Evolutionary conservation across 2,113 vertebrate genomes (phyloP), one percentile per base, ranked within the genome.

Genomic region (Ceuthmochares aereus): DNA sequence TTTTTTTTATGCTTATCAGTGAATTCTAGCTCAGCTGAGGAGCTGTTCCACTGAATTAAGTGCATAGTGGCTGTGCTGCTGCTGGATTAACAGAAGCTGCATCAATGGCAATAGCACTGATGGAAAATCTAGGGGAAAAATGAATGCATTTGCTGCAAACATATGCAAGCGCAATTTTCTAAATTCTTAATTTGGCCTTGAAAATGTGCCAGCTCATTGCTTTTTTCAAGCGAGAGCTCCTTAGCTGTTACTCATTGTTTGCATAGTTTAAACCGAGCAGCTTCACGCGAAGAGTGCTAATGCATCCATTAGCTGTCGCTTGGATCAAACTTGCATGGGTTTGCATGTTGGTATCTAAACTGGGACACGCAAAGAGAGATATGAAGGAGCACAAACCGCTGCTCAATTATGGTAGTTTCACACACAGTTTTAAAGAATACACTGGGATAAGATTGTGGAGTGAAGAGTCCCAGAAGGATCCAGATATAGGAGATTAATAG

Each of bases 111-210:
- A 2, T 67, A 87, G 54, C 12, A 60, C 12, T 29, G 67, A 80
- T 80, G 84, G 63, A 81, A 62, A 75, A 89, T 52, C 12, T 9
- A 14, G 20, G 74, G 37, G n/a, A 2, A 13, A 58, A 77, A 84
- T 8, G 37, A 91, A 59, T 23, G 30, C 49, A 18, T 89, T 94
- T 59, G 49, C 73, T 42, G 58, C 84, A 89, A 89, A 91, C 34
- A 26, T 63, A 80, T 3, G 18, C 58, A 85, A 54, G 59, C 6
- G 7, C 58, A 32, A 43, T 86, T 87, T 80, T 86, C 84, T 47
- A 62, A 86, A 58, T 83, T 80, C 77, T 93, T 89, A 59, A 93
- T 94, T 91, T 93, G 68, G 76, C 63, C 62, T 93, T 89, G 84
- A 76, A 91, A 89, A 74, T 55, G 29, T 58, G 89, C 84, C 67